A percentile compares a stretch with the other conserved stretches of the same genome.
Evolutionary conservation across 2,797 vertebrate genomes (phyloP).

Genomic region (Lemur catta): DNA sequence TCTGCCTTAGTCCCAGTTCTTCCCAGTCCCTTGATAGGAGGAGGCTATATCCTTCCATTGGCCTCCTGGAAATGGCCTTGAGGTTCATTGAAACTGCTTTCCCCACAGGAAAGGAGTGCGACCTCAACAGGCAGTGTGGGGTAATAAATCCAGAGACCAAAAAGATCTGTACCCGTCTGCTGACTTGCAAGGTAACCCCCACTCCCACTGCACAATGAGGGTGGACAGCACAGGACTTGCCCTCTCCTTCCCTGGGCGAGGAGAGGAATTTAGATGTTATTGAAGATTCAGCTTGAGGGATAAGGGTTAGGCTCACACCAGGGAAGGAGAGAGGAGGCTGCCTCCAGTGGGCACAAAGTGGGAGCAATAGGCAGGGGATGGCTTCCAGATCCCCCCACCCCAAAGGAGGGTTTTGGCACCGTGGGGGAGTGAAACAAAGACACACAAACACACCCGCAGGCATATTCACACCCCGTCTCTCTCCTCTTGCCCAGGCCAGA

Average conservation of each 20-base stretch:
- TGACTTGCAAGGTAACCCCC: constrained; percentile 93
- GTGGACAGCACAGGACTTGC: neutral
- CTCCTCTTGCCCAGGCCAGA: neutral
- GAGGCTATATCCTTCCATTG: neutral
- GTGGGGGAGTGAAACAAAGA: neutral
- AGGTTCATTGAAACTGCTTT: constrained; percentile 53
- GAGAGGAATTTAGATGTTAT: neutral
- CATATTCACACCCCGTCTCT: neutral
- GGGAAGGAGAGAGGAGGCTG: neutral
- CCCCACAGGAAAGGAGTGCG: constrained; percentile 91
- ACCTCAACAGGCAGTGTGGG: constrained; percentile 95
- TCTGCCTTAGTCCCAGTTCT: neutral
- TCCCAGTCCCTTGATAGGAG: constrained; percentile 7
- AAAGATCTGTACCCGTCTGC: constrained; percentile 94
- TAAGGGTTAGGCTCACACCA: neutral
- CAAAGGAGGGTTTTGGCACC: neutral
- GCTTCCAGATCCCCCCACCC: neutral
- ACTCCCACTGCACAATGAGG: neutral
- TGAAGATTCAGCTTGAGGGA: neutral
- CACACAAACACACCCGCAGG: neutral
- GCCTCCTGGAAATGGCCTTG: neutral
- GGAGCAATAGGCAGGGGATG: neutral
- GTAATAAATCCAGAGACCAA: constrained; percentile 94
- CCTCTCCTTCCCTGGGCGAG: neutral
- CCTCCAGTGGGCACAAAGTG: neutral